These are phyloP conservation scores for Drosophila fulvimacula DNA, from an alignment of 2,888 invertebrate species.

Conservation along the genomic window DNA sequence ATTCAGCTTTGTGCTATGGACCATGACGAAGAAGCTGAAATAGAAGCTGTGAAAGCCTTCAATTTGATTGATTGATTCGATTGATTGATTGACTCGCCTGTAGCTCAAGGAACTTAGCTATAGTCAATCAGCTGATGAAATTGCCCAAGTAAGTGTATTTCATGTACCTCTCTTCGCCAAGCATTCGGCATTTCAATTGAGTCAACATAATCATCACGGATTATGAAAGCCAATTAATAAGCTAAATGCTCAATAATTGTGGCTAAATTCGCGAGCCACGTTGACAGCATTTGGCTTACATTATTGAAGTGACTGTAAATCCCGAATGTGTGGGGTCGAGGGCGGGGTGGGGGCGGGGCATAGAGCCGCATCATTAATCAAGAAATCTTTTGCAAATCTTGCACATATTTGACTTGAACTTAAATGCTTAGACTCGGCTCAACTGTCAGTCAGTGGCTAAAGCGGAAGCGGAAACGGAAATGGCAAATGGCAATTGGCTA, in stretches of 20 bases:
- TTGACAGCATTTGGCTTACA: slow-evolving; percentile 1
- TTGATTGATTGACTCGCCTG: not conserved
- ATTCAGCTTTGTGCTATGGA: too few species aligned
- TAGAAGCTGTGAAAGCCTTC: too few species aligned
- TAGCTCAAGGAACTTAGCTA: not conserved
- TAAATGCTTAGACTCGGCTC: slow-evolving; percentile 54
- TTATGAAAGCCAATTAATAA: not conserved
- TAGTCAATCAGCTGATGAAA: not conserved
- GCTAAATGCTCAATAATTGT: slow-evolving; percentile 3
- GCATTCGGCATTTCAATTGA: not conserved
- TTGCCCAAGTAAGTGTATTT: not conserved
- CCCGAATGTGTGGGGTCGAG: not conserved
- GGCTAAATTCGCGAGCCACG: not conserved
- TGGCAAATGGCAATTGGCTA: slow-evolving; percentile 11
- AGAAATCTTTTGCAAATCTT: slow-evolving; percentile 57
- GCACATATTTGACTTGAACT: slow-evolving; percentile 63
- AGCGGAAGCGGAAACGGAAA: slow-evolving; percentile 33
- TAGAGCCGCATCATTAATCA: slow-evolving; percentile 54
- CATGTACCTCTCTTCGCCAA: not conserved
- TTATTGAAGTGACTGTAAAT: not conserved
- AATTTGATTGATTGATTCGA: too few species aligned
- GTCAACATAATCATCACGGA: not conserved
- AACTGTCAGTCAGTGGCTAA: slow-evolving; percentile 35
- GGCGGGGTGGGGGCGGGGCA: not conserved
- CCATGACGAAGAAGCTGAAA: too few species aligned